phyloP scores from a whole-genome alignment of 2,888 invertebrate genomes.

The Lasioglossum oenotherae region DNA sequence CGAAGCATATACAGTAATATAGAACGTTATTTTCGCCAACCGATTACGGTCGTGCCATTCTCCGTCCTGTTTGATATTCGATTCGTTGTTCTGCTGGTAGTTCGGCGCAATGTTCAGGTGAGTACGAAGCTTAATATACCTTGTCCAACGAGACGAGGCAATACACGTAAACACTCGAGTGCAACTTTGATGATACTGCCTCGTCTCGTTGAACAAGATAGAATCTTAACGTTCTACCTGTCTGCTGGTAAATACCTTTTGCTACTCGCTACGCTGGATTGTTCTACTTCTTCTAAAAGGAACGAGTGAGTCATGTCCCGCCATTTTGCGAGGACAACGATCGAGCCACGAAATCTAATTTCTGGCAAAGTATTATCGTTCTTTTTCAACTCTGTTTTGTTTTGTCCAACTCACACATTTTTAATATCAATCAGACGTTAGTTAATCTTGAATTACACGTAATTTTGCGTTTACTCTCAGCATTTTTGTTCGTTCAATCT shows the following conservation, averaged over 20 bases:
- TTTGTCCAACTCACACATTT: not conserved
- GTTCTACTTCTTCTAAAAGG: conserved; percentile 36
- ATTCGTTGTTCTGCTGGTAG: too few relatives aligned
- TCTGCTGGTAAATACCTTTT: conserved; percentile 36
- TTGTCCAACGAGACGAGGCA: too few relatives aligned
- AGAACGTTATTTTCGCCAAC: too few relatives aligned
- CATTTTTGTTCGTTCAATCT: conserved; percentile 40
- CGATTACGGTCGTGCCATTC: too few relatives aligned
- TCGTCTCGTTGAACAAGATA: not conserved
- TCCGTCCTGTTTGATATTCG: too few relatives aligned
- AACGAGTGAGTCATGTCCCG: conserved; percentile 30
- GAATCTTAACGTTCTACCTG: conserved; percentile 40
- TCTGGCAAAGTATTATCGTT: not conserved
- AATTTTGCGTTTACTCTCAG: conserved; percentile 19
- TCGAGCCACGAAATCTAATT: conserved; percentile 22
- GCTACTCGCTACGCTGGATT: conserved; percentile 34
- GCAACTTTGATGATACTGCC: too few relatives aligned
- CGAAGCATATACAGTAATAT: too few relatives aligned
- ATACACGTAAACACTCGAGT: too few relatives aligned
- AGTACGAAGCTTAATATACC: too few relatives aligned
- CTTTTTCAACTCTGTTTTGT: not conserved
- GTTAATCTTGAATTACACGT: not conserved
- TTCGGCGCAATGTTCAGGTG: too few relatives aligned
- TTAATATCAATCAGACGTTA: not conserved
- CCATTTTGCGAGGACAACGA: not conserved